These are phyloP conservation scores for Ochropleura plecta DNA, from an alignment of 2,888 invertebrate genomes.

Conservation along the genomic window DNA sequence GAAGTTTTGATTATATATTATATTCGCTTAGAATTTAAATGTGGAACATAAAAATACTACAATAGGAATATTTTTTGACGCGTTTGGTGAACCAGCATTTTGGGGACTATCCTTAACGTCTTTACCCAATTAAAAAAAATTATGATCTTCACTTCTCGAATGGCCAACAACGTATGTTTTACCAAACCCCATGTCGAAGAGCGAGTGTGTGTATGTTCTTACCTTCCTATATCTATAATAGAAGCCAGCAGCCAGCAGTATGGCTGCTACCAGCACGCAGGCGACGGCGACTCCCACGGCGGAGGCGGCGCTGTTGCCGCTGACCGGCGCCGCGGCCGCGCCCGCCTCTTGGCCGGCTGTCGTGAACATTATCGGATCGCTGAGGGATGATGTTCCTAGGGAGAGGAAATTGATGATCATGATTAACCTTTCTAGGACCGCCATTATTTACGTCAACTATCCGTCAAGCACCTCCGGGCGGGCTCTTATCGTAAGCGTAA, in stretches of 20 bases:
- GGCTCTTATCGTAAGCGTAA: no score
- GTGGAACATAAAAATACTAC: background rate
- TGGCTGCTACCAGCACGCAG: conserved; percentile 91
- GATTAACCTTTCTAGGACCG: no score
- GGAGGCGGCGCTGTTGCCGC: conserved; percentile 90
- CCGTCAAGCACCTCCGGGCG: no score
- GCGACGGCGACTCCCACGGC: conserved; percentile 92
- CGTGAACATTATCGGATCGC: conserved; percentile 93
- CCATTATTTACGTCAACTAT: no score
- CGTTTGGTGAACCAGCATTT: background rate
- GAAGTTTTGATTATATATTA: background rate
- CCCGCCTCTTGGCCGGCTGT: conserved; percentile 94
- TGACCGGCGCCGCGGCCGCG: conserved; percentile 91
- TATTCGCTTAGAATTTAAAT: background rate
- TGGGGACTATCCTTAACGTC: background rate
- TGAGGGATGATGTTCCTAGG: conserved; percentile 94
- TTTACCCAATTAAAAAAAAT: no score
- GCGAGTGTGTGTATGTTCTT: conserved; percentile 7
- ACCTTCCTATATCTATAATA: conserved; percentile 92
- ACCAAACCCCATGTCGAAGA: background rate
- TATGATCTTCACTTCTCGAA: background rate
- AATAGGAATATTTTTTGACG: background rate
- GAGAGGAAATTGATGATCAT: background rate
- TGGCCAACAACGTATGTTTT: background rate
- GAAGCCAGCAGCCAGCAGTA: conserved; percentile 91